phyloP scores from a whole-genome alignment of 2,113 vertebrate genomes.

The Phaetusa simplex region DNA sequence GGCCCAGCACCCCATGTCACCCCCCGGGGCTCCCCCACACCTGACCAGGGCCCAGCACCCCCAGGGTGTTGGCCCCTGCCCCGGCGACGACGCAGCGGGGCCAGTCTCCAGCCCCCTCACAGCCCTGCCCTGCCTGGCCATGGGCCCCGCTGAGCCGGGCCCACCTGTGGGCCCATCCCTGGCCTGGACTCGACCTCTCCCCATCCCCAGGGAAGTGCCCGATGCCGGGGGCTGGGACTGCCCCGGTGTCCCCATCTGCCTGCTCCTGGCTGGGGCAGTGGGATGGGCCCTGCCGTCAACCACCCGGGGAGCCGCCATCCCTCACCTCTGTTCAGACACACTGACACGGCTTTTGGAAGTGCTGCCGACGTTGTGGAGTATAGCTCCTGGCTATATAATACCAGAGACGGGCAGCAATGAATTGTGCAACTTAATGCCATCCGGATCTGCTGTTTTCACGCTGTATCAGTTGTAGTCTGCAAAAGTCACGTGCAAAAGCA shows the following conservation, averaged over 20 bases:
- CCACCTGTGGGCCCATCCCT: rapidly evolving
- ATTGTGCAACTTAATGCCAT: not conserved
- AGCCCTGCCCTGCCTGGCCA: not conserved
- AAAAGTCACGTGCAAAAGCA: not conserved
- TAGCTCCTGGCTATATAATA: not conserved
- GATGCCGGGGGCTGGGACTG: not conserved
- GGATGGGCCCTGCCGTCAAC: not conserved
- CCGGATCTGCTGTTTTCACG: not conserved
- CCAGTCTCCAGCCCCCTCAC: rapidly evolving
- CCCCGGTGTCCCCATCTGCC: rapidly evolving
- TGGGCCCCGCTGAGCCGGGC: rapidly evolving
- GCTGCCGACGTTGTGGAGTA: not conserved
- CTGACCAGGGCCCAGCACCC: not conserved
- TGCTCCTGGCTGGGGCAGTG: not conserved
- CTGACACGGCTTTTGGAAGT: not conserved
- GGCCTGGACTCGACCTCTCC: rapidly evolving
- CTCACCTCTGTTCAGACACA: not conserved
- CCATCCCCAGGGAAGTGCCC: not conserved
- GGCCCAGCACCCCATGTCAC: not conserved
- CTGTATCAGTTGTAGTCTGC: too few relatives aligned
- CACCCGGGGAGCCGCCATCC: rapidly evolving
- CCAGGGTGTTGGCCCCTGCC: not conserved
- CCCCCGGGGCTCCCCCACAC: too few relatives aligned
- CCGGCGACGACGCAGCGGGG: rapidly evolving
- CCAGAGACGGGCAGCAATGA: not conserved